Evolutionary conservation across 2,113 vertebrate genomes (phyloP).

Genomic region (Sceloporus undulatus): DNA sequence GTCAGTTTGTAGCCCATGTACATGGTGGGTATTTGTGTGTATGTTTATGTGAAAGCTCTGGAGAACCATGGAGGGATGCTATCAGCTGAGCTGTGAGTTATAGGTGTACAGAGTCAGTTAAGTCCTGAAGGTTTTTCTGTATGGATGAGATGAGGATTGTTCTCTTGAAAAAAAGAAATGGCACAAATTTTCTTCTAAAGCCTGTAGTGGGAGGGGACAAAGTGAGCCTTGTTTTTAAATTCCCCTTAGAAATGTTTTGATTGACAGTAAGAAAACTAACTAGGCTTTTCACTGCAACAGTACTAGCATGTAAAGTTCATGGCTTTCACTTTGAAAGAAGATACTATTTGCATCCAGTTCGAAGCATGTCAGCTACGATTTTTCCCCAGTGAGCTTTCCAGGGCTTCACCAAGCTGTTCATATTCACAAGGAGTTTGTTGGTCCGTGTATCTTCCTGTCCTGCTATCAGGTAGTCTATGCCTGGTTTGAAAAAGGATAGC

Average conservation of each 20-base stretch:
- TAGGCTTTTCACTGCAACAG: slow-evolving; percentile 63
- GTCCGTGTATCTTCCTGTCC: slow-evolving; percentile 84
- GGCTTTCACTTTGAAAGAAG: slow-evolving; percentile 53
- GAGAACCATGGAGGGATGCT: slow-evolving; percentile 37
- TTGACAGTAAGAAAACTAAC: slow-evolving; percentile 53
- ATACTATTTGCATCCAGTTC: slow-evolving; percentile 73
- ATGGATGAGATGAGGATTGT: background rate
- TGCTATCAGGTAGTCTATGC: slow-evolving; percentile 87
- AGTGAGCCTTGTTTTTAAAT: slow-evolving; percentile 38
- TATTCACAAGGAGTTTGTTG: slow-evolving; percentile 86
- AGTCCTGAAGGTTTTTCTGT: slow-evolving; percentile 10
- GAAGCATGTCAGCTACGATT: slow-evolving; percentile 76
- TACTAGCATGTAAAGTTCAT: slow-evolving; percentile 60
- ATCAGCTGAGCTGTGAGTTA: slow-evolving; percentile 40
- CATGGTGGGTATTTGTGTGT: slow-evolving; percentile 31
- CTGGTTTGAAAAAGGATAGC: slow-evolving; percentile 62
- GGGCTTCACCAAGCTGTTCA: slow-evolving; percentile 87
- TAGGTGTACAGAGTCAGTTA: slow-evolving; percentile 20
- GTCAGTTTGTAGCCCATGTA: background rate
- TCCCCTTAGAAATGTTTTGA: slow-evolving; percentile 47
- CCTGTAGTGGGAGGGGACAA: slow-evolving; percentile 35
- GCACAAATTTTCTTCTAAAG: slow-evolving; percentile 46
- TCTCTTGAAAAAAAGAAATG: background rate
- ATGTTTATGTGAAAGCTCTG: background rate
- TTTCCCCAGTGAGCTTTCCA: slow-evolving; percentile 83